phyloP scores from a whole-genome alignment of 2,888 invertebrate species.

The Catocala fraxini region DNA sequence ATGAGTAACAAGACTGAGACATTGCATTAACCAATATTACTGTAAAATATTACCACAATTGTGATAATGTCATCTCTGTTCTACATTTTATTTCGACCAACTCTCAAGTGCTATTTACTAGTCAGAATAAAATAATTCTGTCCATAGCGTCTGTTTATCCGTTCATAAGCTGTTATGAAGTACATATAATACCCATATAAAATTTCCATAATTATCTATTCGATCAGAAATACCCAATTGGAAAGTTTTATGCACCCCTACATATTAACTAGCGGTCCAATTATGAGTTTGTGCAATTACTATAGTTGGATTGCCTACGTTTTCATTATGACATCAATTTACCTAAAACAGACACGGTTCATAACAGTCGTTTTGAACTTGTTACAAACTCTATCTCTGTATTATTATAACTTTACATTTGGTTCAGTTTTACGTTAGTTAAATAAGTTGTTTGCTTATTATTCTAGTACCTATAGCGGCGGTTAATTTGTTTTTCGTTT shows the following conservation, averaged over 20 bases:
- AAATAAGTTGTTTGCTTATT: conserved; percentile 23
- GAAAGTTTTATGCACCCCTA: conserved; percentile 39
- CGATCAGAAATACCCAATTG: conserved; percentile 37
- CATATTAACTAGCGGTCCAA: conserved; percentile 47
- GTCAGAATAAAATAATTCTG: no score
- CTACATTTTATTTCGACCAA: no score
- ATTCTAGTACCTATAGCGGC: neutral
- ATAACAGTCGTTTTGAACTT: conserved; percentile 35
- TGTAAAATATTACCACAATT: no score
- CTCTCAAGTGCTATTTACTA: no score
- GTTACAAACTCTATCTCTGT: conserved; percentile 37
- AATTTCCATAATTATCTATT: conserved; percentile 19
- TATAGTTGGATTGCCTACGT: conserved; percentile 62
- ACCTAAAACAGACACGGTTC: conserved; percentile 46
- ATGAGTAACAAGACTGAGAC: no score
- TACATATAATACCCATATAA: neutral
- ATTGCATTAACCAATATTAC: no score
- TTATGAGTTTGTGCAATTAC: conserved; percentile 61
- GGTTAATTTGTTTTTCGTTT: conserved; percentile 2
- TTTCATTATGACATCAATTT: conserved; percentile 66
- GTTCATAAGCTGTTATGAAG: no score
- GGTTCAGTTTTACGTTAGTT: conserved; percentile 35
- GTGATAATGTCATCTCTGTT: no score
- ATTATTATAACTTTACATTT: conserved; percentile 42
- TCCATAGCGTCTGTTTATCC: no score